phyloP scores from a whole-genome alignment of 2,797 vertebrate species.

The Toxotes lorentzi region DNA sequence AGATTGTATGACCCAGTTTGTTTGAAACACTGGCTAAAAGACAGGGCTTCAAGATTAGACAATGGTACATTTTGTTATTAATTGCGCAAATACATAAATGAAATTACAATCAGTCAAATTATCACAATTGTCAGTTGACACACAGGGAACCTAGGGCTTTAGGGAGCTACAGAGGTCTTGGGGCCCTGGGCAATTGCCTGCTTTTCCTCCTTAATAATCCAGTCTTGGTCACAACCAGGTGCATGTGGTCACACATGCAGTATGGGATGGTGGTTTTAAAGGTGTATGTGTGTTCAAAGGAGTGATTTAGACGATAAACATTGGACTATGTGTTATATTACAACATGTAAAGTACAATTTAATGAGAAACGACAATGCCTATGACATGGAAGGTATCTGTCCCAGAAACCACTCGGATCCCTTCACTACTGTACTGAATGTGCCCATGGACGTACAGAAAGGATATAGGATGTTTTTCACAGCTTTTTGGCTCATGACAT shows the following conservation, averaged over 20 bases:
- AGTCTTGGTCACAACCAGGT: not conserved
- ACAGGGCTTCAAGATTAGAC: not conserved
- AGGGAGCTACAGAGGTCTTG: not conserved
- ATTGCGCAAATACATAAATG: not conserved
- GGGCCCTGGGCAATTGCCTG: too few species aligned
- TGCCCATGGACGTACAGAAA: not conserved
- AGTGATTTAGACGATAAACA: not conserved
- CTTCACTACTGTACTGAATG: too few species aligned
- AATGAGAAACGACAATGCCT: not conserved
- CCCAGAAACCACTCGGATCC: too few species aligned
- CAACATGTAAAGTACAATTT: not conserved
- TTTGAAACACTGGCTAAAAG: not conserved
- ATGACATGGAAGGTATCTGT: not conserved
- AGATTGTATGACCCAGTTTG: conserved; percentile 12
- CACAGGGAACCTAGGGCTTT: not conserved
- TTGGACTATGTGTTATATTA: too few species aligned
- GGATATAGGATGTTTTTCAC: not conserved
- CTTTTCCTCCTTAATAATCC: too few species aligned
- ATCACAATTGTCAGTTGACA: not conserved
- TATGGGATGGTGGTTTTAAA: not conserved
- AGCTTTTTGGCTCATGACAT: conserved; percentile 21
- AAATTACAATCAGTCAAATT: not conserved
- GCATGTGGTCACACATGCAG: not conserved
- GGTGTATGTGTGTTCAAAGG: not conserved
- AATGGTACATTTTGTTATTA: not conserved